A percentile compares a stretch with the other conserved stretches of the same genome.
Conservation (phyloP, 2,888 invertebrate genomes). For the Tiphia femorata region DNA sequence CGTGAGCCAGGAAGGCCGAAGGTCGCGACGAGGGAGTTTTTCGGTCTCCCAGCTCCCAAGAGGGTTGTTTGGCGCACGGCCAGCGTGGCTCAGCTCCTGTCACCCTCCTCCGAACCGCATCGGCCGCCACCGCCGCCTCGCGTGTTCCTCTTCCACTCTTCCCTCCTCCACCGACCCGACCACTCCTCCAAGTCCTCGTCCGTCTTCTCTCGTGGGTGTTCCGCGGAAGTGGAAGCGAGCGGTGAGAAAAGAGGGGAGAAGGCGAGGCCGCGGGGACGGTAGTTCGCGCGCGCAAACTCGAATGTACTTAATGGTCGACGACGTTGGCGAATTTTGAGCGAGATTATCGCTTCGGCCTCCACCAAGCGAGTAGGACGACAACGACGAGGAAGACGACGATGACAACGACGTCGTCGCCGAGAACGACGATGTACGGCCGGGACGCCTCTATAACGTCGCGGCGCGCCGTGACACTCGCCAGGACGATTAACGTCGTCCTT, state of each 20-base stretch:
- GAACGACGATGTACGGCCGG: slow-evolving; percentile 41
- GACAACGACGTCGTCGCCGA: too few relatives aligned
- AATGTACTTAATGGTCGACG: slow-evolving; percentile 57
- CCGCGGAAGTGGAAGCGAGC: slow-evolving; percentile 2
- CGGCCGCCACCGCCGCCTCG: neutral
- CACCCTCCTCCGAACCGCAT: slow-evolving; percentile 16
- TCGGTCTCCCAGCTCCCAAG: slow-evolving; percentile 24
- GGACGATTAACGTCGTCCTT: slow-evolving; percentile 42
- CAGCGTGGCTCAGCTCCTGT: slow-evolving; percentile 37
- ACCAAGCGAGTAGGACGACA: too few relatives aligned
- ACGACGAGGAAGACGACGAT: too few relatives aligned
- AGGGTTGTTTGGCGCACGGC: slow-evolving; percentile 43
- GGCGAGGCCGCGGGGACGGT: too few relatives aligned
- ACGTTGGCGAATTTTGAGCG: slow-evolving; percentile 61
- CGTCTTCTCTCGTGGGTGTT: slow-evolving; percentile 5
- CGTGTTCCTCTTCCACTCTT: neutral
- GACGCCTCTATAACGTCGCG: slow-evolving; percentile 27
- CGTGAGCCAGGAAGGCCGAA: slow-evolving; percentile 29
- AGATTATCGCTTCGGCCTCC: slow-evolving; percentile 53
- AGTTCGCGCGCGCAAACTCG: slow-evolving; percentile 41
- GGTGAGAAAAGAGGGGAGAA: slow-evolving; percentile 24
- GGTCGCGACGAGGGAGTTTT: slow-evolving; percentile 37
- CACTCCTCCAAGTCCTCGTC: neutral
- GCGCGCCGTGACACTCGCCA: slow-evolving; percentile 25
- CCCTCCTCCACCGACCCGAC: neutral